These are phyloP conservation scores for Pachyrhynchus sulphureomaculatus DNA, from an alignment of 1,140 invertebrate genomes.

Conservation along the genomic window DNA sequence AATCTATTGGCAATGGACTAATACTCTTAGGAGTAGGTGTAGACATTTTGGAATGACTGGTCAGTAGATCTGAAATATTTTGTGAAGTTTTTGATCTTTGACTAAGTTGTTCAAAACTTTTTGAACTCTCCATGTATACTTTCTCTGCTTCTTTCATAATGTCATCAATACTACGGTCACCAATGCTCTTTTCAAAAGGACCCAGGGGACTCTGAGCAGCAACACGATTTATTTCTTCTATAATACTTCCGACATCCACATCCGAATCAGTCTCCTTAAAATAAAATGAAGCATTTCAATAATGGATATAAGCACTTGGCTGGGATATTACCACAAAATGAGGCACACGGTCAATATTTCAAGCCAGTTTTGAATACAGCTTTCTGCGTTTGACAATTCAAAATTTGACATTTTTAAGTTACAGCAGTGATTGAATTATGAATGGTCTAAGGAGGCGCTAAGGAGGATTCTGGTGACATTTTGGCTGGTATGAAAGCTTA, in stretches of 20 bases:
- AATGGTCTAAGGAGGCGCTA: too few species aligned
- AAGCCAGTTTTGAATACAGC: too few species aligned
- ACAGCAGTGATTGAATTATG: too few species aligned
- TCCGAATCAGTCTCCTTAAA: slow-evolving; percentile 36
- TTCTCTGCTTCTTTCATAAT: slow-evolving; percentile 49
- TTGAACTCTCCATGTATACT: slow-evolving; percentile 50
- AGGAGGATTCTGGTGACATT: too few species aligned
- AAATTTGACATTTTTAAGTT: too few species aligned
- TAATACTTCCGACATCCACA: slow-evolving; percentile 50
- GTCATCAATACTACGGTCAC: slow-evolving; percentile 48
- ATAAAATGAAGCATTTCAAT: too few species aligned
- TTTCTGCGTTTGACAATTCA: too few species aligned
- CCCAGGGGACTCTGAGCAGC: slow-evolving; percentile 50
- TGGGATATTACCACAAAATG: too few species aligned
- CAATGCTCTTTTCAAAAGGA: slow-evolving; percentile 38
- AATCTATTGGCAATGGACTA: slow-evolving; percentile 44
- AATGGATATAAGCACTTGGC: too few species aligned
- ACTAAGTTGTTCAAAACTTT: slow-evolving; percentile 51
- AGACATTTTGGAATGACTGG: slow-evolving; percentile 38
- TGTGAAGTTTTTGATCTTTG: slow-evolving; percentile 46
- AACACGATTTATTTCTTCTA: slow-evolving; percentile 50
- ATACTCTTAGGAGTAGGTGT: slow-evolving; percentile 48
- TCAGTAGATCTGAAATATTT: slow-evolving; percentile 43
- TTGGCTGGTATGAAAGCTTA: too few species aligned
- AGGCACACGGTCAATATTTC: too few species aligned